A percentile compares a stretch with the other conserved stretches of the same genome.
Conservation (phyloP, 1,140 invertebrate genomes). For the Euwallacea similis region DNA sequence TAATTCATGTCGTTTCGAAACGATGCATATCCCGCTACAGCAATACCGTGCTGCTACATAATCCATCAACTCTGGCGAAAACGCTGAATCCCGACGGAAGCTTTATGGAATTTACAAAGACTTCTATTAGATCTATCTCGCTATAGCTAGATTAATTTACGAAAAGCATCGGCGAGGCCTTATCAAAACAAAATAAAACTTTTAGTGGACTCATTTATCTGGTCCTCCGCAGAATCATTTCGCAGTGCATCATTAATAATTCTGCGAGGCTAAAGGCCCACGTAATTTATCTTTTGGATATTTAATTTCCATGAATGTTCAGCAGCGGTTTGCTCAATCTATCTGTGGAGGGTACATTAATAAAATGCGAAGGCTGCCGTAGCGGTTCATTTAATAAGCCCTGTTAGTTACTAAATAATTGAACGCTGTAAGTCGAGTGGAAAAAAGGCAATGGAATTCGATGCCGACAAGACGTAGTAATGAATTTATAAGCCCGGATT, state of each 20-base stretch:
- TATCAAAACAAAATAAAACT: slow-evolving; percentile 12
- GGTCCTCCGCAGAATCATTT: slow-evolving; percentile 16
- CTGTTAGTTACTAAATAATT: not conserved
- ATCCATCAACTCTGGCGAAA: too few species aligned
- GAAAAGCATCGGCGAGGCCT: not conserved
- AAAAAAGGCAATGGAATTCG: too few species aligned
- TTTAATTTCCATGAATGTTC: slow-evolving; percentile 28
- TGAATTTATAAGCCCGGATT: slow-evolving; percentile 6
- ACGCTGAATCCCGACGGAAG: too few species aligned
- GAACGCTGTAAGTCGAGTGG: not conserved
- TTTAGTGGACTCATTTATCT: slow-evolving; percentile 20
- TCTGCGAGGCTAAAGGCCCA: slow-evolving; percentile 24
- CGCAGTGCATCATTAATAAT: slow-evolving; percentile 27
- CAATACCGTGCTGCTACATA: too few species aligned
- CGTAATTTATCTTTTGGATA: slow-evolving; percentile 30
- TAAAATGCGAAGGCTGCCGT: slow-evolving; percentile 18
- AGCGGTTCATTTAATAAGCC: slow-evolving; percentile 21
- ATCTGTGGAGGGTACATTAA: slow-evolving; percentile 18
- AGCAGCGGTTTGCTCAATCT: slow-evolving; percentile 23
- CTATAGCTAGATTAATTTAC: not conserved
- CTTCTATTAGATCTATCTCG: too few species aligned
- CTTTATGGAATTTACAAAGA: too few species aligned
- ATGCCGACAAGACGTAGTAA: not conserved
- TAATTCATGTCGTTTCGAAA: too few species aligned
- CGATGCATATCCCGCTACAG: too few species aligned